Percentiles rank a stretch among this genome's conserved stretches.
phyloP scores from a whole-genome alignment of 2,113 vertebrate species.

The Pithys albifrons region DNA sequence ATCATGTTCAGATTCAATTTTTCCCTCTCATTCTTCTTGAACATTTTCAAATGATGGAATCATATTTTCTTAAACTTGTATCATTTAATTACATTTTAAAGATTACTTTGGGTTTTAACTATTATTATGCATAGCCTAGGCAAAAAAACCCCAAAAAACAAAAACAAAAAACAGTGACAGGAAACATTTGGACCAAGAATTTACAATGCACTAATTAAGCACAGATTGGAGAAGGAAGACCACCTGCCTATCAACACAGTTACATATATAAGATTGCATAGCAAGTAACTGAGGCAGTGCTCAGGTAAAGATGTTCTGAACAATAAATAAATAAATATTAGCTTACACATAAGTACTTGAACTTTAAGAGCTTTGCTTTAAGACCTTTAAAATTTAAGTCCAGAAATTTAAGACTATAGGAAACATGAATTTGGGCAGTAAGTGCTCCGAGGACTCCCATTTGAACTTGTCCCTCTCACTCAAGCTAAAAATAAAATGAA shows the following conservation, averaged over 20 bases:
- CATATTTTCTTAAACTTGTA: not conserved
- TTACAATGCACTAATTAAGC: not conserved
- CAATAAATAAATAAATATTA: not conserved
- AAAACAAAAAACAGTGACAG: not conserved
- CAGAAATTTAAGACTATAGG: not conserved
- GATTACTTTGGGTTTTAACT: not conserved
- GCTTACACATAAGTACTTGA: not conserved
- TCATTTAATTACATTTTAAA: not conserved
- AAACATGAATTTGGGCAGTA: not conserved
- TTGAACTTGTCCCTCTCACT: not conserved
- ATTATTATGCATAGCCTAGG: not conserved
- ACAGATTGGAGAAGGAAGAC: not conserved
- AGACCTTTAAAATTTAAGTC: not conserved
- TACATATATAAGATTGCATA: not conserved
- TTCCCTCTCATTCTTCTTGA: not conserved
- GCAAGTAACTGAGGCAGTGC: not conserved
- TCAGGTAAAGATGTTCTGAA: not conserved
- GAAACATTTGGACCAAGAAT: not conserved
- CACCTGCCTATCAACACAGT: not conserved
- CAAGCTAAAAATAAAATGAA: not conserved
- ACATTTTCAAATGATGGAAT: not conserved
- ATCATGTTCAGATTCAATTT: not conserved
- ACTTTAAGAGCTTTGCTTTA: not conserved
- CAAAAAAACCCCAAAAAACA: not conserved
- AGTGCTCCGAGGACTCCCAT: not conserved